Evolutionary conservation across 2,888 invertebrate genomes (phyloP), one percentile per base, ranked within the genome.

Genomic region (Uloborus plumipes): DNA sequence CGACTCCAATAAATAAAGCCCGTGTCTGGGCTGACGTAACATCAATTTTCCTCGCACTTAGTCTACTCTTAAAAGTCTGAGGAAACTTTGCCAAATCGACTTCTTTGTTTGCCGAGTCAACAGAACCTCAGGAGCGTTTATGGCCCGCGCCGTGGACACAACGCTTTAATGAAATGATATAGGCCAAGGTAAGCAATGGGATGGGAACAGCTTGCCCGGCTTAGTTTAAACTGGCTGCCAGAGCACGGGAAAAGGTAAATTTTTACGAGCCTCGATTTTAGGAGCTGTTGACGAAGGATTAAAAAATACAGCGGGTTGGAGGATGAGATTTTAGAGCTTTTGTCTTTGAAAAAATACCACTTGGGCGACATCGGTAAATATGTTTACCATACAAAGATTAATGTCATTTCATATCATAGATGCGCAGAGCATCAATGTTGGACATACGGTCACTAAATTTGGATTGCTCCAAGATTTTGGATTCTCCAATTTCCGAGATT

Each of bases 1-100:
- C 70, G 64, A 81, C 80, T 70, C 69, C 74, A 81, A 81, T 81
- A 81, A 81, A 81, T 81, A 81, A 74, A 70, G 80, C 31, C 69
- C 74, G 58, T 62, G 79, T 72, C 78, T 58, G 53, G 47, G 20
- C 58, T 69, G 80, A 81, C 79, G 74, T 70, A 74, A 74, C 80
- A 81, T 81, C 74, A 62, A 74, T 81, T 74, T 74, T 75, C 55
- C 67, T 55, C 59, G 69, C 79, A 69, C 74, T 81, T 70, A 70
- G 74, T 69, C 62, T 20, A 16, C 51, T 51, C 66, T 66, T 66
- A 66, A 66, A 66, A 66, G 66, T 64, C 61, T 26, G 50, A 18
- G 39, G 64, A 53, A 55, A 62, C 53, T 71, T 71, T 47, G 70
- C 62, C 58, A 77, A 71, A 77, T 77, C 70, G 70, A 55, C 70